Percentiles rank a stretch among this genome's conserved stretches.
Evolutionary conservation across 2,888 invertebrate species (phyloP).

Genomic region (Torymus aiolomorphi): DNA sequence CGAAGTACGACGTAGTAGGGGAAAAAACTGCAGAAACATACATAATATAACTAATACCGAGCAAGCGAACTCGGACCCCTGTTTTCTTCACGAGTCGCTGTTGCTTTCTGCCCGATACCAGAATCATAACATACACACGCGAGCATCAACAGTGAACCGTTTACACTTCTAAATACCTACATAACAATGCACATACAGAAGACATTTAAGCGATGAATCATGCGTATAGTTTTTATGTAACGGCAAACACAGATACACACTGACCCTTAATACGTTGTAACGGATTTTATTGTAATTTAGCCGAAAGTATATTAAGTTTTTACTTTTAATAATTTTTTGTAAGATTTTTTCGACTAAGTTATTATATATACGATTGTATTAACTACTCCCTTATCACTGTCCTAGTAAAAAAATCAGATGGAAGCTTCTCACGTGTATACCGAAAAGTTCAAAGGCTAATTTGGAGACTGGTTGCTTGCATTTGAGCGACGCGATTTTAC

Average conservation of each 20-base stretch:
- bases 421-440: conserved; percentile 28
- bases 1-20: conserved; percentile 58
- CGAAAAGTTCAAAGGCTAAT: conserved; percentile 9
- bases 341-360: conserved; percentile 52
- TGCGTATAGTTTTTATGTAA: conserved; percentile 46
- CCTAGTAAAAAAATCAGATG: conserved; percentile 34
- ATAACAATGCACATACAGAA: conserved; percentile 22
- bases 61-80: conserved; percentile 6
- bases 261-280: conserved; percentile 49
- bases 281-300: conserved; percentile 56
- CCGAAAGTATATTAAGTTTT: conserved; percentile 54
- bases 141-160: background rate
- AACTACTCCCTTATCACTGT: conserved; percentile 36
- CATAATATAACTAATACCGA: conserved; percentile 23
- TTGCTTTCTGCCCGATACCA: conserved; percentile 20
- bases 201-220: conserved; percentile 44
- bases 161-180: conserved; percentile 1
- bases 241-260: background rate
- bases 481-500: conserved; percentile 17
- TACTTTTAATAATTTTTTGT: conserved; percentile 50
- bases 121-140: background rate
- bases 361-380: conserved; percentile 42
- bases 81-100: conserved; percentile 10
- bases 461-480: background rate
- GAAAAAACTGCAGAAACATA: conserved; percentile 33